Base-by-base conservation (phyloP, 2,797 vertebrate species). In the Gobio occitaniae region DNA sequence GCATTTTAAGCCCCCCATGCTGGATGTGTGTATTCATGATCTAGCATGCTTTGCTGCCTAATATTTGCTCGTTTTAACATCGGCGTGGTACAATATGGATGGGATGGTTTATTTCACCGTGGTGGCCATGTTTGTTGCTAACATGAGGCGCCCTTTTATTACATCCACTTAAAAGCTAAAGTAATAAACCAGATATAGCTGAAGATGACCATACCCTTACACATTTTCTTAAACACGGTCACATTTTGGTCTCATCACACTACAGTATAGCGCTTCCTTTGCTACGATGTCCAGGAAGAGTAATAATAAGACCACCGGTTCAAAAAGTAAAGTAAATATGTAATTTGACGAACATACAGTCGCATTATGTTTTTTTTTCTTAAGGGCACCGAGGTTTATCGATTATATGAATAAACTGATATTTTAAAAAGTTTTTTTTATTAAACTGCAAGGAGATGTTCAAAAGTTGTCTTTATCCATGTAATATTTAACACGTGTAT, bases 51-150 rank as follows among this genome's bases (percentile, higher is more conserved):
- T 83, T 87, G 71, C 52, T 87, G 25, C 25, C 25, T 80, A 68
- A 89, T 84, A 89, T 89, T 84, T 74, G 50, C 79, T 91, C 94
- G 93, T 93, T 94, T 93, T 87, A 82, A 88, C 89, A 85, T 90
- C 16, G 85, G 85, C 86, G 82, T 89, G 19, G 84, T 15, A 48
- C 59, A 66, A 87, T 84, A 88, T 90, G 89, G 90, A 91, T 90
- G 82, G 32, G 91, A 89, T 89, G 90, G 87, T 93, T 89, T 91
- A 90, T 94, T 93, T 93, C 82, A 91, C 88, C 66, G 86, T 80
- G 95, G 95, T 86, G 94, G 95, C 95, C 95, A 96, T 95, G 94
- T 96, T 96, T 95, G 95, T 90, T 93, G 93, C 93, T 95, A 94
- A 93, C 93, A 90, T 69, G 89, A 88, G 91, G 93, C 90, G 90